Base-by-base conservation (phyloP, 1,140 invertebrate species). In the Drosophila serrata region DNA sequence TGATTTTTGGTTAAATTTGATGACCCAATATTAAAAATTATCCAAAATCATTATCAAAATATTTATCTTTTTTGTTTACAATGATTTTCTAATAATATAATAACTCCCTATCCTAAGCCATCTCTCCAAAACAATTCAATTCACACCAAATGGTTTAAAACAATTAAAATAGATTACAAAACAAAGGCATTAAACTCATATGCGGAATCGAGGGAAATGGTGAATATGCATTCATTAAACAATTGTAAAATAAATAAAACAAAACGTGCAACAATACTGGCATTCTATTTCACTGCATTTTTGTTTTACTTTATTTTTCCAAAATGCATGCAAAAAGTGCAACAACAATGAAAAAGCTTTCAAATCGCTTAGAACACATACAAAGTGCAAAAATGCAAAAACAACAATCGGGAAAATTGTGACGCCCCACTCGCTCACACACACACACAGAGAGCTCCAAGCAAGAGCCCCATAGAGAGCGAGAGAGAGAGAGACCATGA, bases 321-420 rank as follows among this genome's bases (percentile, higher is more conserved):
- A 46, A 75, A 77, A 33, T 60, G 56, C 64, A 81, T 49, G 60
- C 35, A 31, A 75, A 62, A 57, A 48, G 19, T n/a, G 31, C 65
- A 79, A 24, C 57, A 35, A 45, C 31, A 43, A 68, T 46, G 43
- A 72, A 82, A 82, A 80, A 82, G 73, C 73, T 75, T 79, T 88
- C 46, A 69, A 87, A 82, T 72, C 49, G 73, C 62, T 55, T 69
- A 77, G 73, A 85, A 86, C 65, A 59, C 49, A 55, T 48, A 49
- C 58, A 67, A 81, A 70, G 58, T 81, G 68, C 59, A 56, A 58
- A 43, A 74, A 74, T n/a, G n/a, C 43, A 75, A 68, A 22, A 68
- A 46, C 11, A 51, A 39, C 29, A 55, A 12, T 19, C 48, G 53
- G 65, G 79, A 75, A 79, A 82, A 82, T 73, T 76, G 79, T 72